Percentiles rank a stretch among this genome's conserved stretches.
Conservation (phyloP, 2,113 vertebrate genomes). For the Ceyx melanurus region DNA sequence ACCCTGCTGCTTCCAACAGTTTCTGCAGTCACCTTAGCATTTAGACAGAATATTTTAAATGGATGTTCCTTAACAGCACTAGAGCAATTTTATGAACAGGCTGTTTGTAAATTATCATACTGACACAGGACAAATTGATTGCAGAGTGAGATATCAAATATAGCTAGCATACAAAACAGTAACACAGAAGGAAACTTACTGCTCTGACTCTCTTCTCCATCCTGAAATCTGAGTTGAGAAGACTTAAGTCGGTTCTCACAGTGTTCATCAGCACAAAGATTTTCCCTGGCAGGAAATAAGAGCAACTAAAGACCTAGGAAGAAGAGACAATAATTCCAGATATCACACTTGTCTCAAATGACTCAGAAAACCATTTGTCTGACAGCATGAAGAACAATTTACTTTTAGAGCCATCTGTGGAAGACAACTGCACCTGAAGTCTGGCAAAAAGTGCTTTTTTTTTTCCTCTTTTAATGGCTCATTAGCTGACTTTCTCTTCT, state of each 20-base stretch:
- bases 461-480: background rate
- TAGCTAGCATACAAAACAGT: background rate
- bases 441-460: background rate
- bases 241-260: background rate
- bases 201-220: background rate
- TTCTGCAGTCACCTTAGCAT: fast-evolving
- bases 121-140: background rate
- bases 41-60: background rate
- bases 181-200: background rate
- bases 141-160: background rate
- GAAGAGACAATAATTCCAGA: background rate
- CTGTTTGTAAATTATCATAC: fast-evolving
- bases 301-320: background rate
- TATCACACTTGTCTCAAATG: background rate
- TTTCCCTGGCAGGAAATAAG: background rate
- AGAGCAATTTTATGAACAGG: background rate
- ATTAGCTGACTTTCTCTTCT: background rate
- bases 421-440: background rate
- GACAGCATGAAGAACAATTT: background rate
- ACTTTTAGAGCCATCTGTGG: background rate
- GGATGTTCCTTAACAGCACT: background rate
- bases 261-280: background rate
- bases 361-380: background rate
- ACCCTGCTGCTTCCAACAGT: background rate
- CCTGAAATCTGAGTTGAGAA: background rate